phyloP scores from a whole-genome alignment of 1,140 invertebrate genomes.

The Drosophila repletoides region DNA sequence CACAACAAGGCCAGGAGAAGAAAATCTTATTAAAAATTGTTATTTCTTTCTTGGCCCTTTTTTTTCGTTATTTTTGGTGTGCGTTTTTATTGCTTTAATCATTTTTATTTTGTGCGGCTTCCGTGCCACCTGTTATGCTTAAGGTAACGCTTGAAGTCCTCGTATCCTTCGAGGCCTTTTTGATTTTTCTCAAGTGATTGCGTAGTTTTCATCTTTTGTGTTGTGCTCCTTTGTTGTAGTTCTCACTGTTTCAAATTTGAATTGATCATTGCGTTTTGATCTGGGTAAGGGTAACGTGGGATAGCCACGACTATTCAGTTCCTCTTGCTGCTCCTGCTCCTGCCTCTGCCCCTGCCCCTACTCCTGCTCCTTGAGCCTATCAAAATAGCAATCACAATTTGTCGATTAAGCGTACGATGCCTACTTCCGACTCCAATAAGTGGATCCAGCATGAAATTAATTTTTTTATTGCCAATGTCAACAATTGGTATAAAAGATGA shows the following conservation, averaged over 20 bases:
- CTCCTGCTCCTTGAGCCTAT: constrained; percentile 25
- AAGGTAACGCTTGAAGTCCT: constrained; percentile 27
- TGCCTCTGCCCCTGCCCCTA: no score
- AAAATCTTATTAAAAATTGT: constrained; percentile 80
- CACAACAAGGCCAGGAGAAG: constrained; percentile 9
- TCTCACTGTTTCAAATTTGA: constrained; percentile 75
- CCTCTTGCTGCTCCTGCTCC: no score
- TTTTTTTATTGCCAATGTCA: constrained; percentile 15
- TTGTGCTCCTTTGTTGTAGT: constrained; percentile 53
- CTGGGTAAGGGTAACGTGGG: constrained; percentile 66
- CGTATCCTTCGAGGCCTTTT: constrained; percentile 57
- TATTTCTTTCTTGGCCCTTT: constrained; percentile 58
- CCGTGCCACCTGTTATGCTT: constrained; percentile 78
- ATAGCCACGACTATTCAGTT: constrained; percentile 19
- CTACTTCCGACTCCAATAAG: constrained; percentile 59
- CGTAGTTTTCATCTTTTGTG: constrained; percentile 72
- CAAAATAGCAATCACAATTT: constrained; percentile 75
- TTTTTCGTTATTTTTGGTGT: constrained; percentile 28
- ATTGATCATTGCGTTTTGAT: constrained; percentile 68
- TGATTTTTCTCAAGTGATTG: constrained; percentile 82
- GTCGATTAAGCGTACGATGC: constrained; percentile 58
- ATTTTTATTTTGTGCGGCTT: constrained; percentile 82
- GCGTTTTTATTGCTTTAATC: constrained; percentile 74
- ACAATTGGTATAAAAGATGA: constrained; percentile 31
- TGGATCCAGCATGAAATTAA: constrained; percentile 58